phyloP scores from a whole-genome alignment of 2,113 vertebrate genomes.

The Bujurquina vittata region DNA sequence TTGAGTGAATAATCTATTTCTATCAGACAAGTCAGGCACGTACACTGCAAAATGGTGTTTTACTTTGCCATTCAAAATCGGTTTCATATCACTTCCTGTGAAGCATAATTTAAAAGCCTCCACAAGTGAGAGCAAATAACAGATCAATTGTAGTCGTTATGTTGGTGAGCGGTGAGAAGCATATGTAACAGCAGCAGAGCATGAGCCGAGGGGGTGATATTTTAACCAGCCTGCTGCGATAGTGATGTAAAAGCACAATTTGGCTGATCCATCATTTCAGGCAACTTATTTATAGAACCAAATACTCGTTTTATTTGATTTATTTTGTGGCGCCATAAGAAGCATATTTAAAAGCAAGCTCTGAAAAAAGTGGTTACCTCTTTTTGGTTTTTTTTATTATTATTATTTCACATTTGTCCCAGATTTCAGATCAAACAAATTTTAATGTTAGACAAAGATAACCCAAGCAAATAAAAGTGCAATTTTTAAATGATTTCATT shows the following conservation, averaged over 20 bases:
- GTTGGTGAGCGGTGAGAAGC: background rate
- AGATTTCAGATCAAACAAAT: too few relatives aligned
- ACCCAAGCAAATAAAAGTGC: too few relatives aligned
- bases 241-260: background rate
- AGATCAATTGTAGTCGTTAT: constrained; percentile 19
- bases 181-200: constrained; percentile 11
- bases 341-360: background rate
- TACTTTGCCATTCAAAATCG: background rate
- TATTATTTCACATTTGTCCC: too few relatives aligned
- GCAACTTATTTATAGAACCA: background rate
- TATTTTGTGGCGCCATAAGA: background rate
- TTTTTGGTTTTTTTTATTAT: background rate
- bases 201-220: background rate
- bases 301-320: background rate
- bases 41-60: background rate
- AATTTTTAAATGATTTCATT: too few relatives aligned
- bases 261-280: background rate
- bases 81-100: background rate
- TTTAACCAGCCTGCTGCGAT: constrained; percentile 1
- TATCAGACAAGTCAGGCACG: background rate
- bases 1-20: background rate
- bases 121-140: constrained; percentile 9
- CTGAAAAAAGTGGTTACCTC: background rate
- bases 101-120: background rate
- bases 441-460: too few relatives aligned